phyloP scores from a whole-genome alignment of 2,797 vertebrate genomes.

The Buceros bicornis region DNA sequence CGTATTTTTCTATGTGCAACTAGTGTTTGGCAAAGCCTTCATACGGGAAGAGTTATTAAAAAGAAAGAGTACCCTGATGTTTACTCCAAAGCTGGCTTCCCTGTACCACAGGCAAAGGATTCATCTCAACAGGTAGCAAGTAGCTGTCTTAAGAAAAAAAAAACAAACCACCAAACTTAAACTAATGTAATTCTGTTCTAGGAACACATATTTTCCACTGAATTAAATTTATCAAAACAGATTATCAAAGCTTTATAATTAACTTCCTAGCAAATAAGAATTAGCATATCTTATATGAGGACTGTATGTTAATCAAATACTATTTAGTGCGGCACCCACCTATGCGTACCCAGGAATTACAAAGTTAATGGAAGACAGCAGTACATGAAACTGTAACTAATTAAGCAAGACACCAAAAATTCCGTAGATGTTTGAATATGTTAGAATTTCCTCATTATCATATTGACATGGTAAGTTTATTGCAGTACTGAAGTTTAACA shows the following conservation, averaged over 20 bases:
- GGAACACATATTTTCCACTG: slow-evolving; percentile 56
- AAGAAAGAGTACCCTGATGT: neutral
- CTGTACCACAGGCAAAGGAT: neutral
- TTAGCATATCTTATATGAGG: slow-evolving; percentile 73
- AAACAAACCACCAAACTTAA: neutral
- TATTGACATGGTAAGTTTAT: slow-evolving; percentile 51
- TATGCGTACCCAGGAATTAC: slow-evolving; percentile 70
- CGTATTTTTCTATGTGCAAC: neutral
- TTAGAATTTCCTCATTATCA: slow-evolving; percentile 61
- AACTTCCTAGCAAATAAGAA: slow-evolving; percentile 71
- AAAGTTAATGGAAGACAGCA: slow-evolving; percentile 71
- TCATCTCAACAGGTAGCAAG: neutral
- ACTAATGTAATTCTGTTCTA: slow-evolving; percentile 19
- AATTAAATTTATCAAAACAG: slow-evolving; percentile 71
- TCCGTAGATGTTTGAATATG: slow-evolving; percentile 45
- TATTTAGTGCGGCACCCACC: slow-evolving; percentile 66
- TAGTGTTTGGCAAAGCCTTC: neutral
- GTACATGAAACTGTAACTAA: slow-evolving; percentile 72
- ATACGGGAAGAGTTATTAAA: neutral
- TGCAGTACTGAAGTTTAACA: neutral
- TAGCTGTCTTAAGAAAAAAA: neutral
- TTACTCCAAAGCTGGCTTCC: neutral
- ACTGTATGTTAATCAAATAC: slow-evolving; percentile 51
- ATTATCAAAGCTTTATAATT: slow-evolving; percentile 74
- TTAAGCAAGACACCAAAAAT: slow-evolving; percentile 66